Evolutionary conservation across 2,888 invertebrate genomes (phyloP).

Genomic region (Cabera pusaria): DNA sequence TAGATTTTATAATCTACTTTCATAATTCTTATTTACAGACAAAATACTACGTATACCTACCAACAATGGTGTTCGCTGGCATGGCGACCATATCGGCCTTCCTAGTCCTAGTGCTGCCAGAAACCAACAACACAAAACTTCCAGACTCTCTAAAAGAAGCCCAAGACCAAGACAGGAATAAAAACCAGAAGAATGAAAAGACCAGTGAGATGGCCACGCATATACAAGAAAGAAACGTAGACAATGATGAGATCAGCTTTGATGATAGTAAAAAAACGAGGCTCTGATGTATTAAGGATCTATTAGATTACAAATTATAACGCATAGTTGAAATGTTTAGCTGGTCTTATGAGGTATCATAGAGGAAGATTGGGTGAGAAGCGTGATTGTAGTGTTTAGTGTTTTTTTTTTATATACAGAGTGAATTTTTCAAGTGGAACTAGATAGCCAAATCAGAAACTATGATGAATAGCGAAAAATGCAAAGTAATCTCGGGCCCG

Average conservation of each 20-base stretch:
- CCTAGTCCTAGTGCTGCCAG: conserved; percentile 83
- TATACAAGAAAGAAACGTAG: conserved; percentile 12
- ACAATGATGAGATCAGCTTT: conserved; percentile 8
- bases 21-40: conserved; percentile 56
- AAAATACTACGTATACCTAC: conserved; percentile 70
- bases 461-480: no score
- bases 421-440: no score
- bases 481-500: no score
- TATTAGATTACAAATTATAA: no score
- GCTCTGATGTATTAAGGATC: conserved; percentile 20
- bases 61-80: conserved; percentile 83
- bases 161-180: conserved; percentile 64
- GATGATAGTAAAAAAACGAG: conserved; percentile 23
- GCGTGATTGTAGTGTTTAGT: no score
- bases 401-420: no score
- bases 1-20: no score
- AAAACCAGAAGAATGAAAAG: conserved; percentile 30
- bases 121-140: conserved; percentile 83
- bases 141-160: conserved; percentile 86
- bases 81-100: conserved; percentile 81
- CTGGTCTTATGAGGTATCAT: no score
- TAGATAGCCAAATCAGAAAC: no score
- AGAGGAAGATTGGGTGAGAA: no score
- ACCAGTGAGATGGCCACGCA: conserved; percentile 2
- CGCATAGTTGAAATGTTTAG: no score